Evolutionary conservation across 2,888 invertebrate species (phyloP).

Genomic region (Periphyllus acericola): DNA sequence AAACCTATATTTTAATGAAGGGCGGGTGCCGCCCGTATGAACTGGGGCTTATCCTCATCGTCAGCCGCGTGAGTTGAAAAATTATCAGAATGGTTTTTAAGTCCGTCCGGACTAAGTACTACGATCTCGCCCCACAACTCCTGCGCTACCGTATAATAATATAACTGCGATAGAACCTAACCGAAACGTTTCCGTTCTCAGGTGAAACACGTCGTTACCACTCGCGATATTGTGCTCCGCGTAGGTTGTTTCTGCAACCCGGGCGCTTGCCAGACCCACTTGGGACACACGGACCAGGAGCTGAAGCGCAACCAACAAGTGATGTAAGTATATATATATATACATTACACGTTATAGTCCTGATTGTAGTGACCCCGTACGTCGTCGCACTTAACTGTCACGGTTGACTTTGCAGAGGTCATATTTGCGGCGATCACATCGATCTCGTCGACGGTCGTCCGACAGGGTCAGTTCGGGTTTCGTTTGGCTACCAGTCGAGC

Average conservation of each 20-base stretch:
- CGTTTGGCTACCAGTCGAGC: conserved; percentile 91
- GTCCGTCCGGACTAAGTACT: no score
- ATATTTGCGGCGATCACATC: conserved; percentile 88
- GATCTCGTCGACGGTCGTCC: conserved; percentile 88
- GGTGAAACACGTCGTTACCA: conserved; percentile 11
- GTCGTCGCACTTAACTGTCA: not conserved
- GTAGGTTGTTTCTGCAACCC: conserved; percentile 98
- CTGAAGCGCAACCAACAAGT: conserved; percentile 81
- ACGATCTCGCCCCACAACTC: no score
- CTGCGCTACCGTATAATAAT: no score
- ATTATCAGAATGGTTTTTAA: no score
- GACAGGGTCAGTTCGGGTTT: conserved; percentile 90
- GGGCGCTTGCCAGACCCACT: conserved; percentile 88
- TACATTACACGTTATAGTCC: no score
- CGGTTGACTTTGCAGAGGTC: conserved; percentile 74
- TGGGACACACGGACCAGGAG: conserved; percentile 76
- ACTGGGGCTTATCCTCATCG: no score
- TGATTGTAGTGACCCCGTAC: not conserved
- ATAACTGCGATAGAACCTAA: no score
- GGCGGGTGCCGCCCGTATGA: no score
- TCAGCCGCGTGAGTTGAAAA: no score
- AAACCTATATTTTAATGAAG: no score
- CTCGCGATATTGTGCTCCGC: conserved; percentile 70
- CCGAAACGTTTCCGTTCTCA: not conserved
- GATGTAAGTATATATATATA: conserved; percentile 63